phyloP scores from a whole-genome alignment of 2,113 vertebrate species.

The Oplegnathus fasciatus region DNA sequence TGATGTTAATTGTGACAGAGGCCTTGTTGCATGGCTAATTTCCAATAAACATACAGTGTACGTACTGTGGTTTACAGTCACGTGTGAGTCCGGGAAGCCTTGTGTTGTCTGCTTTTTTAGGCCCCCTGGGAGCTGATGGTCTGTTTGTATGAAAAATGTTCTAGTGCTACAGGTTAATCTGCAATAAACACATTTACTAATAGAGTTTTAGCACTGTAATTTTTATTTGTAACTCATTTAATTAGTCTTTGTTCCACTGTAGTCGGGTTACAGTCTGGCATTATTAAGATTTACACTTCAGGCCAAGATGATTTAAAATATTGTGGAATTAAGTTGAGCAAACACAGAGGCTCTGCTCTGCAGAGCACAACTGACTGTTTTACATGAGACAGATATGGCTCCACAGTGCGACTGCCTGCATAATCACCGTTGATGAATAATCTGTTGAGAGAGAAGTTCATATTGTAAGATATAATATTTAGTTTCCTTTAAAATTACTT shows the following conservation, averaged over 20 bases:
- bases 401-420: neutral
- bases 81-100: slow-evolving; percentile 56
- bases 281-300: slow-evolving; percentile 11
- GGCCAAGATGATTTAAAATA: slow-evolving; percentile 7
- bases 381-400: slow-evolving; percentile 22
- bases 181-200: slow-evolving; percentile 1
- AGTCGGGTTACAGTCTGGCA: neutral
- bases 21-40: slow-evolving; percentile 29
- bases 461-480: neutral
- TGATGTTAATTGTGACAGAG: neutral
- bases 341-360: slow-evolving; percentile 3
- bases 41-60: slow-evolving; percentile 20
- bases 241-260: neutral
- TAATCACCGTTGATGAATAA: slow-evolving; percentile 21
- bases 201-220: neutral
- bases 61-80: slow-evolving; percentile 39
- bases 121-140: slow-evolving; percentile 29
- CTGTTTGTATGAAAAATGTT: slow-evolving; percentile 25
- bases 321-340: neutral
- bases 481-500: neutral
- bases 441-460: neutral
- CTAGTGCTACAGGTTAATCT: neutral
- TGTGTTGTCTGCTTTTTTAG: slow-evolving; percentile 12
- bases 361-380: slow-evolving; percentile 23
- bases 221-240: slow-evolving; percentile 4